phyloP scores from a whole-genome alignment of 2,888 invertebrate genomes.

The Lycocerus yunnanus region DNA sequence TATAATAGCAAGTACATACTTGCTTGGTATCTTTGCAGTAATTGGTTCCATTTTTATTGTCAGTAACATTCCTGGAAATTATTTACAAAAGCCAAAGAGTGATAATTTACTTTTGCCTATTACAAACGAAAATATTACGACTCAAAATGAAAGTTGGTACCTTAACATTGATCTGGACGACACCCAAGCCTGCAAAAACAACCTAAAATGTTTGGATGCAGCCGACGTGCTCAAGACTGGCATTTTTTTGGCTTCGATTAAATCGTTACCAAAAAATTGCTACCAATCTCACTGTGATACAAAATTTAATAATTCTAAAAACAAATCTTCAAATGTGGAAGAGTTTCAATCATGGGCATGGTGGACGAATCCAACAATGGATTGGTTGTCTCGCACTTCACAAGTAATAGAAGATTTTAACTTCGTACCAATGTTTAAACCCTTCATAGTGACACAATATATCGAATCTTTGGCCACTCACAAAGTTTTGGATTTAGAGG shows the following conservation, averaged over 20 bases:
- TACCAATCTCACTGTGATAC: conserved; percentile 21
- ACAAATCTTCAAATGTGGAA: conserved; percentile 26
- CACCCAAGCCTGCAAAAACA: background rate
- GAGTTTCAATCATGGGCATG: conserved; percentile 49
- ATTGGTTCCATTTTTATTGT: conserved; percentile 63
- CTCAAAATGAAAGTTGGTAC: background rate
- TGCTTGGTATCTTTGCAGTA: conserved; percentile 63
- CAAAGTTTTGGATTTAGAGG: conserved; percentile 47
- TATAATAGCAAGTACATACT: conserved; percentile 65
- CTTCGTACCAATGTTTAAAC: conserved; percentile 32
- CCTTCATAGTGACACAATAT: conserved; percentile 31
- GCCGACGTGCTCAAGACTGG: conserved; percentile 50
- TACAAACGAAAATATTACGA: background rate
- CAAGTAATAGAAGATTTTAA: conserved; percentile 40
- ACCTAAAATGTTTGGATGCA: conserved; percentile 40
- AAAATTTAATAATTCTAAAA: conserved; percentile 35
- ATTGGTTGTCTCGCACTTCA: conserved; percentile 52
- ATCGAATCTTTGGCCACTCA: conserved; percentile 43
- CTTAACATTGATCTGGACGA: background rate
- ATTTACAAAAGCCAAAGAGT: conserved; percentile 38
- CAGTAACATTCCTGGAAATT: conserved; percentile 59
- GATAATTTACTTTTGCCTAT: background rate
- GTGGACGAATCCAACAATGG: conserved; percentile 53
- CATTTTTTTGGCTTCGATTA: conserved; percentile 50
- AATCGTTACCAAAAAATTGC: conserved; percentile 27